Base-by-base conservation (phyloP, 2,888 invertebrate species). In the Limnephilus auricula region DNA sequence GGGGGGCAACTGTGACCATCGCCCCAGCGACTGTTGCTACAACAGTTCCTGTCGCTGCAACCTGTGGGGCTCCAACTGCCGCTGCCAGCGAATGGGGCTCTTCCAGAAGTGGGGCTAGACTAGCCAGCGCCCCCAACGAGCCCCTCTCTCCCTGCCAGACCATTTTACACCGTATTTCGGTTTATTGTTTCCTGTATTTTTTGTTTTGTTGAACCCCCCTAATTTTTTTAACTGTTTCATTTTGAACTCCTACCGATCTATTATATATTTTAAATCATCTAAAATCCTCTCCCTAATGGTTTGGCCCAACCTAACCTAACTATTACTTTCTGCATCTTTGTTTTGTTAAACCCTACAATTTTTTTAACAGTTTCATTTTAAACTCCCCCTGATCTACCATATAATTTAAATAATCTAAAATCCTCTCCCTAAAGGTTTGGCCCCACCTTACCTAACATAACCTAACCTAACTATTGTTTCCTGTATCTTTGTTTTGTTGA, bases 11-110 rank as follows among this genome's bases (percentile, higher is more conserved):
- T 98, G 98, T 95, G 98, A 98, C 95, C 98, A 98, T 94, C 96
- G 98, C 92, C 97, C 97, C 18, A 97, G 97, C 93, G 98, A 98
- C 95, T 98, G 98, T 96, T 98, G 98, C 96, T 97, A 97, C 96
- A 98, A 97, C 94, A 97, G 98, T 93, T 97, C 98, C 93, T 98
- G 98, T 95, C 97, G 98, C 93, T 98, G 98, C 96, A 98, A 98
- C 95, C 96, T 98, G 89, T 98, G 98, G 98, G 98, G 98, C 92
- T 97, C 98, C 94, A 98, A 98, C 96, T 98, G 98, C 95, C 97
- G 97, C 94, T 98, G 98, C 95, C 98, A 98, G 95, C 97, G 98
- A 94, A 97, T 98, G 97, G 98, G 98, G 92, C 97, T 98, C 94
- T 98, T 98, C 96, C 98, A 98, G 95, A 98, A 98, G 95, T 98